Percentiles rank a stretch among this genome's conserved stretches.
phyloP scores from a whole-genome alignment of 2,113 vertebrate genomes.

The Eulemur rufifrons region DNA sequence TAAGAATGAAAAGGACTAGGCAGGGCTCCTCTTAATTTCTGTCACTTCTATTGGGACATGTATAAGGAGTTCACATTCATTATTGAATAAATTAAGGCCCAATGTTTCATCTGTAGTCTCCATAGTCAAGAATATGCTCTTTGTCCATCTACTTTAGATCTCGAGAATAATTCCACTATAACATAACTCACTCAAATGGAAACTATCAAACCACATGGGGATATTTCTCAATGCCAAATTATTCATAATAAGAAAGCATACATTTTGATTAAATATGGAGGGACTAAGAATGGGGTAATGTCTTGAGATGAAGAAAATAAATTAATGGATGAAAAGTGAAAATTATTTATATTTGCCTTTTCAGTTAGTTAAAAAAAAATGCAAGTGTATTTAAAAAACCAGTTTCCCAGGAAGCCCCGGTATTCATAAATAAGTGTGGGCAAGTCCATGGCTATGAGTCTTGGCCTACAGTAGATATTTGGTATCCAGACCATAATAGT shows the following conservation, averaged over 20 bases:
- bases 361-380: neutral
- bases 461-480: neutral
- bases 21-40: neutral
- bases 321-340: neutral
- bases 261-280: neutral
- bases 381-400: neutral
- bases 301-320: constrained; percentile 22
- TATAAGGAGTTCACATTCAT: neutral
- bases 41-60: neutral
- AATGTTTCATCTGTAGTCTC: neutral
- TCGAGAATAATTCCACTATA: neutral
- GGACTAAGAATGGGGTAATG: neutral
- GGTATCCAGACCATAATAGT: neutral
- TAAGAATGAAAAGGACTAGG: neutral
- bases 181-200: neutral
- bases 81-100: neutral
- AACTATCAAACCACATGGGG: neutral
- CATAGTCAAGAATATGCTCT: neutral
- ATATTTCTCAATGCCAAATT: constrained; percentile 3
- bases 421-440: neutral
- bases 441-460: neutral
- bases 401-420: neutral
- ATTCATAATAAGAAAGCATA: neutral
- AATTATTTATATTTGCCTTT: neutral
- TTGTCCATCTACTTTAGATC: neutral